Percentiles rank a stretch among this genome's conserved stretches.
Evolutionary conservation across 2,113 vertebrate species (phyloP).

Genomic region (Trichechus manatus): DNA sequence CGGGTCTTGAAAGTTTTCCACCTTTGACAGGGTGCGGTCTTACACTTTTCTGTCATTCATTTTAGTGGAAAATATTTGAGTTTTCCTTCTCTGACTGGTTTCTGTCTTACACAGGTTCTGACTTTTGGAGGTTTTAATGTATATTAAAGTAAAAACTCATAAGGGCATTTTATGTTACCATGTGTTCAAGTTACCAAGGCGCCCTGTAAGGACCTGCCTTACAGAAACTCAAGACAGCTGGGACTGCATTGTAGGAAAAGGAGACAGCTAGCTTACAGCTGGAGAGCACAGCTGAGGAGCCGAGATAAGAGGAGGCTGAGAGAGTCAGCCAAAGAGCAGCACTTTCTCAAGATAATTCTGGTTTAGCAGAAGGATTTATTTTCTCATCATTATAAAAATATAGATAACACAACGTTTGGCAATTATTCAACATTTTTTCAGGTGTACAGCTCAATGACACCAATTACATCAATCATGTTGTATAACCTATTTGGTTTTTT

Average conservation of each 20-base stretch:
- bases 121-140: no score
- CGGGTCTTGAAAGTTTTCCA: no score
- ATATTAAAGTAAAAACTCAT: neutral
- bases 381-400: neutral
- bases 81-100: neutral
- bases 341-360: constrained; percentile 7
- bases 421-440: neutral
- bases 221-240: constrained; percentile 9
- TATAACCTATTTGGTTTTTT: neutral
- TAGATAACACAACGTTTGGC: neutral
- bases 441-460: neutral
- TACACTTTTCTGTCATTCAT: neutral
- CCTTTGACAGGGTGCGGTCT: neutral
- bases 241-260: neutral
- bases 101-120: no score
- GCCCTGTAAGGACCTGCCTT: neutral
- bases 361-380: neutral
- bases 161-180: neutral
- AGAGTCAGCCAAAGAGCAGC: constrained; percentile 4
- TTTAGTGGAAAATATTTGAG: neutral
- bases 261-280: neutral
- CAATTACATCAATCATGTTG: neutral
- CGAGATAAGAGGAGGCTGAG: neutral
- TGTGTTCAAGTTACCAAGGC: neutral
- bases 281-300: neutral